phyloP scores from a whole-genome alignment of 2,888 invertebrate genomes.

The Abrostola tripartita region DNA sequence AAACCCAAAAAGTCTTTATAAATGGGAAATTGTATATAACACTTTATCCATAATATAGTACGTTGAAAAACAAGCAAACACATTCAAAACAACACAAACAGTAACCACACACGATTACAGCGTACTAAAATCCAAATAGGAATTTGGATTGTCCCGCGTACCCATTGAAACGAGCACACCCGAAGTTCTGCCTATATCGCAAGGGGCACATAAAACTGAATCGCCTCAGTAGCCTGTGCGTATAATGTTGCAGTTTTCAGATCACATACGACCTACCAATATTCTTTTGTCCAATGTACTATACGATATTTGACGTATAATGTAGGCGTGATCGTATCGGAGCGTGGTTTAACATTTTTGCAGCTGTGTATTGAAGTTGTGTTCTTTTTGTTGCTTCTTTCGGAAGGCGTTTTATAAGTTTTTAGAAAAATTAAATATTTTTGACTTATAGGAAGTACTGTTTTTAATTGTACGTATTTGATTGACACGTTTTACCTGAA shows the following conservation, averaged over 20 bases:
- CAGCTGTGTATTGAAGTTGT: background rate
- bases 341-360: background rate
- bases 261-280: conserved; percentile 65
- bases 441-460: too few species aligned
- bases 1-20: too few species aligned
- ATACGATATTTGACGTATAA: conserved; percentile 50
- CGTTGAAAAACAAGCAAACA: conserved; percentile 12
- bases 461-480: too few species aligned
- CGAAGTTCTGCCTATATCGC: conserved; percentile 62
- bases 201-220: conserved; percentile 77
- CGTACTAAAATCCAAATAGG: conserved; percentile 28
- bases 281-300: conserved; percentile 54
- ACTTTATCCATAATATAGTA: background rate
- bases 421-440: too few species aligned
- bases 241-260: conserved; percentile 73
- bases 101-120: conserved; percentile 30
- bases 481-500: too few species aligned
- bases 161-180: conserved; percentile 39
- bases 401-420: background rate
- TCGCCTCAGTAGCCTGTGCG: conserved; percentile 72
- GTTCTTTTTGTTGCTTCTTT: background rate
- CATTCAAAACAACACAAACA: conserved; percentile 11
- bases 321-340: conserved; percentile 19
- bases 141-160: conserved; percentile 33
- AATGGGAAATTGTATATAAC: too few species aligned